These are phyloP conservation scores for Drosophila histrio DNA, from an alignment of 2,888 invertebrate genomes.

Conservation along the genomic window DNA sequence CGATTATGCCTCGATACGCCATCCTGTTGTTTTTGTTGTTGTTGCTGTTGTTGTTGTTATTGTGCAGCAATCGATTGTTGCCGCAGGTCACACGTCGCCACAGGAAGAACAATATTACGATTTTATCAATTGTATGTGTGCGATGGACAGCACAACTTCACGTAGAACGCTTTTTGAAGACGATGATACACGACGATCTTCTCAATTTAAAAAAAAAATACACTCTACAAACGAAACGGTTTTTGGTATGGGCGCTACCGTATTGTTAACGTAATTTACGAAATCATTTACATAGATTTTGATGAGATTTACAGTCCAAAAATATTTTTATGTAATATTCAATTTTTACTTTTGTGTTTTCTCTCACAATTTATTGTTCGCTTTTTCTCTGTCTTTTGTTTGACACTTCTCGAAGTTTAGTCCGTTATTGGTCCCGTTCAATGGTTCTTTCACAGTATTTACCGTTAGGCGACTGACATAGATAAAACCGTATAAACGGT, in stretches of 20 bases:
- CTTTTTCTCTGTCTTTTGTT: neutral
- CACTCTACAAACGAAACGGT: neutral
- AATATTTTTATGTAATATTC: slow-evolving; percentile 38
- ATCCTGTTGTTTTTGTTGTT: slow-evolving; percentile 30
- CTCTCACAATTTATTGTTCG: neutral
- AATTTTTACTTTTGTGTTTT: slow-evolving; percentile 13
- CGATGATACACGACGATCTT: neutral
- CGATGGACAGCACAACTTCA: neutral
- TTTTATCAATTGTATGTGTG: neutral
- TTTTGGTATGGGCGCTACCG: too few species aligned
- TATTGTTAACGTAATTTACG: slow-evolving; percentile 10
- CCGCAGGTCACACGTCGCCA: neutral
- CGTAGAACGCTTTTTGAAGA: neutral
- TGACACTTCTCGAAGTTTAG: slow-evolving; percentile 3
- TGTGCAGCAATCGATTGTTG: slow-evolving; percentile 6
- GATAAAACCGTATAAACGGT: slow-evolving; percentile 3
- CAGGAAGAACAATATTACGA: neutral
- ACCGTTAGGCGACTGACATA: neutral
- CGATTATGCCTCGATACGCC: slow-evolving; percentile 66
- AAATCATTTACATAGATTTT: slow-evolving; percentile 22
- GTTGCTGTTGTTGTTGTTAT: neutral
- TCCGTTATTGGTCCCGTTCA: neutral
- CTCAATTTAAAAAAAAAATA: neutral
- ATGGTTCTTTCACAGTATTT: slow-evolving; percentile 1
- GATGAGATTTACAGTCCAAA: neutral